A percentile compares a stretch with the other conserved stretches of the same genome.
phyloP scores from a whole-genome alignment of 2,888 invertebrate genomes.

The Diaphora mendica region DNA sequence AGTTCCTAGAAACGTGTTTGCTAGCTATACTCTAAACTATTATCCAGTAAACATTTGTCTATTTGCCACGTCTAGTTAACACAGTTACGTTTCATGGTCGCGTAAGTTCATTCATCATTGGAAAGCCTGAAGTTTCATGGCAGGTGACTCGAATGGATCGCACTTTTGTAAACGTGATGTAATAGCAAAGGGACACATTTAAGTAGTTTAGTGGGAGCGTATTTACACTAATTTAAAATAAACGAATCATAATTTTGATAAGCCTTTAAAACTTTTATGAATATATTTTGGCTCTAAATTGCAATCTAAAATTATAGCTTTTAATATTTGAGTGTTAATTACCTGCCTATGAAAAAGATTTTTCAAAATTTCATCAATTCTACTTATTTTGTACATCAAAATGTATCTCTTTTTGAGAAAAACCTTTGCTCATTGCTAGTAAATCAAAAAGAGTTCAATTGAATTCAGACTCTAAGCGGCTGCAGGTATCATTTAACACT shows the following conservation, averaged over 20 bases:
- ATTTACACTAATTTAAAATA: background rate
- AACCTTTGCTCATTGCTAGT: too few species aligned
- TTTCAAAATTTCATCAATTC: too few species aligned
- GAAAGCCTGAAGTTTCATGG: background rate
- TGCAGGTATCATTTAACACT: too few species aligned
- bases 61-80: background rate
- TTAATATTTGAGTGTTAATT: too few species aligned
- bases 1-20: too few species aligned
- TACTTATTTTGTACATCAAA: too few species aligned
- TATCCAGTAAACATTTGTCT: background rate
- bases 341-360: background rate
- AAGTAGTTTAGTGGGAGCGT: background rate
- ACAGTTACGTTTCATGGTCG: background rate
- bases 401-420: too few species aligned
- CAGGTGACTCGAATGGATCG: slow-evolving; percentile 3
- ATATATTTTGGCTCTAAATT: background rate
- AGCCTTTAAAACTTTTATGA: background rate
- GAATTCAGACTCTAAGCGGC: too few species aligned
- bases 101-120: slow-evolving; percentile 1
- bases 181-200: background rate
- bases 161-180: background rate
- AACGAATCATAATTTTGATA: background rate
- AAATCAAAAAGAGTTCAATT: too few species aligned
- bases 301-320: too few species aligned
- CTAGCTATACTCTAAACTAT: too few species aligned